phyloP scores from a whole-genome alignment of 2,113 vertebrate species.

The Macrotus californicus region DNA sequence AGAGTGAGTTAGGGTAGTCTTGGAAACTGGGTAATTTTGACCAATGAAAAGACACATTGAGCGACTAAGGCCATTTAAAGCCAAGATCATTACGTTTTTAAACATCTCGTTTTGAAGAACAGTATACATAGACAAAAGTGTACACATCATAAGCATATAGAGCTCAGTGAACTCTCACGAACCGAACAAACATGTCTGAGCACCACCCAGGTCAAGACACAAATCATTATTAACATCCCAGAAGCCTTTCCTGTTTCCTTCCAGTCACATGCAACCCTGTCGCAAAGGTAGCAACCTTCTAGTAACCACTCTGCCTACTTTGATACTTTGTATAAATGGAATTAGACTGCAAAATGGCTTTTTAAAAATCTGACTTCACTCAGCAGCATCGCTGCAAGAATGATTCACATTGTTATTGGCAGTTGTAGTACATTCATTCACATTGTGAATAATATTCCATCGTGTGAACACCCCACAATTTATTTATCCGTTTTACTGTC shows the following conservation, averaged over 20 bases:
- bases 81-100: neutral
- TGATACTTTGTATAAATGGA: neutral
- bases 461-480: neutral
- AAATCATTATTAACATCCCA: neutral
- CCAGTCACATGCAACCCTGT: neutral
- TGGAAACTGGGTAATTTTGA: neutral
- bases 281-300: neutral
- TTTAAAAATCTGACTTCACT: neutral
- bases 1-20: neutral
- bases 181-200: neutral
- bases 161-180: neutral
- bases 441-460: neutral
- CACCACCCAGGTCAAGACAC: neutral
- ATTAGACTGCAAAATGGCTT: neutral
- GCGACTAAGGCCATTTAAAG: neutral
- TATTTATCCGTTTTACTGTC: neutral
- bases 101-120: neutral
- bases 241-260: neutral
- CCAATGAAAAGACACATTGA: neutral
- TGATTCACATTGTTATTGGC: neutral
- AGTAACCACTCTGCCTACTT: neutral
- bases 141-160: neutral
- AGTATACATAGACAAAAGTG: neutral
- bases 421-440: neutral
- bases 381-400: neutral